These are phyloP conservation scores for Propsilocerus akamusi DNA, from an alignment of 1,140 invertebrate genomes.

Conservation along the genomic window DNA sequence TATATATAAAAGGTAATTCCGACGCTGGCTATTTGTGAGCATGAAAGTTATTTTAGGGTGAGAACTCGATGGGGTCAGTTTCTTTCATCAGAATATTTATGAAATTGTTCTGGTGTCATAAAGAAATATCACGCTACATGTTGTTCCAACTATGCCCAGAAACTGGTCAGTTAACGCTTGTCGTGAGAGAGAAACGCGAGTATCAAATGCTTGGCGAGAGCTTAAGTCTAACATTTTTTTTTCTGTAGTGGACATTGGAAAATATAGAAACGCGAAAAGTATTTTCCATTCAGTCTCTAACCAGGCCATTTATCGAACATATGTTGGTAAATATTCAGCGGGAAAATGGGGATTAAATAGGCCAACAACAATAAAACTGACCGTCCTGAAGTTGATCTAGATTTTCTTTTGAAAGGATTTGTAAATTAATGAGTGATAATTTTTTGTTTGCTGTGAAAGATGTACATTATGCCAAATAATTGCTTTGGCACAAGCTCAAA, in stretches of 20 bases:
- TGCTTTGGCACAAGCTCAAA: neutral
- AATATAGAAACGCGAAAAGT: neutral
- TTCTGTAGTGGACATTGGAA: conserved; percentile 1
- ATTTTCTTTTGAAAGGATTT: neutral
- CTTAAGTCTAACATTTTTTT: no score
- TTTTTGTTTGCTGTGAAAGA: neutral
- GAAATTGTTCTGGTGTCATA: no score
- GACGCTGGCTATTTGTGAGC: no score
- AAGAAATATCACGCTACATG: no score
- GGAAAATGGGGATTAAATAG: neutral
- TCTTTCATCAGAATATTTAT: no score
- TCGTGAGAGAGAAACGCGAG: neutral
- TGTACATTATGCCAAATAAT: neutral
- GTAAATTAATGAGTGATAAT: neutral
- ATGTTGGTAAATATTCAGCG: conserved; percentile 2
- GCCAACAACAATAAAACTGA: conserved; percentile 1
- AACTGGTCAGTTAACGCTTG: neutral
- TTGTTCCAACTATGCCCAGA: neutral
- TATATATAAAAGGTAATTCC: no score
- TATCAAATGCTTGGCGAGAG: no score
- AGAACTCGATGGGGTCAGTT: no score
- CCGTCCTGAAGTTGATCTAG: neutral
- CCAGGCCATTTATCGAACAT: conserved; percentile 3
- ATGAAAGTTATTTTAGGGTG: no score
- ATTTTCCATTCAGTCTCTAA: neutral